Evolutionary conservation across 2,113 vertebrate species (phyloP).

Genomic region (Brienomyrus brachyistius): DNA sequence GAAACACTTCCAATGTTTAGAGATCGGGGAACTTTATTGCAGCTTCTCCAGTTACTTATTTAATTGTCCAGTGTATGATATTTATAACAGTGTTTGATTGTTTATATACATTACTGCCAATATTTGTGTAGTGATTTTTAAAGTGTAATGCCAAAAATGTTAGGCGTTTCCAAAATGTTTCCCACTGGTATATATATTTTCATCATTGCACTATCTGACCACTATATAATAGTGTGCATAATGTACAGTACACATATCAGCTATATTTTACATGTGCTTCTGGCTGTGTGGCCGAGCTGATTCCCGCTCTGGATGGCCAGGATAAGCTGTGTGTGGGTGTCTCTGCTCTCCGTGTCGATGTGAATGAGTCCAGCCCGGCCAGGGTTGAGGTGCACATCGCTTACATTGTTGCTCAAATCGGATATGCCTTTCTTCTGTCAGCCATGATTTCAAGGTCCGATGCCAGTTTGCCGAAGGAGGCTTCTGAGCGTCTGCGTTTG

Average conservation of each 20-base stretch:
- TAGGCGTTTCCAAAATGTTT: no score
- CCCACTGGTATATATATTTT: not conserved
- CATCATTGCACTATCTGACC: not conserved
- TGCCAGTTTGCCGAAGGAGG: not conserved
- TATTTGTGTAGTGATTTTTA: no score
- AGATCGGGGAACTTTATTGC: no score
- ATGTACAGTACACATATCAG: not conserved
- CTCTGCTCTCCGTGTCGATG: not conserved
- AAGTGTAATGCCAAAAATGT: no score
- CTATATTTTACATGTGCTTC: not conserved
- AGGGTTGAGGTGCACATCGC: not conserved
- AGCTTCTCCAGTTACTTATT: no score
- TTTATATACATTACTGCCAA: no score
- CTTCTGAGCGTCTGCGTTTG: not conserved
- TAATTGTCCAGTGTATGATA: no score
- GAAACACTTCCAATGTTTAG: no score
- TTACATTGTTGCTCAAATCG: slow-evolving; percentile 7
- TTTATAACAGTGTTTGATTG: no score
- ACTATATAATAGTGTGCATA: not conserved
- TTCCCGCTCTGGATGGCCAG: not conserved
- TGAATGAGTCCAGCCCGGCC: not conserved
- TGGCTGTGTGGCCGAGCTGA: not conserved
- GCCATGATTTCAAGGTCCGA: slow-evolving; percentile 1
- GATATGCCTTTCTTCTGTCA: not conserved
- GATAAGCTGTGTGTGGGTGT: not conserved